Percentiles rank a stretch among this genome's conserved stretches.
These are phyloP conservation scores for Pao palembangensis DNA, from an alignment of 2,113 vertebrate species.

Conservation along the genomic window DNA sequence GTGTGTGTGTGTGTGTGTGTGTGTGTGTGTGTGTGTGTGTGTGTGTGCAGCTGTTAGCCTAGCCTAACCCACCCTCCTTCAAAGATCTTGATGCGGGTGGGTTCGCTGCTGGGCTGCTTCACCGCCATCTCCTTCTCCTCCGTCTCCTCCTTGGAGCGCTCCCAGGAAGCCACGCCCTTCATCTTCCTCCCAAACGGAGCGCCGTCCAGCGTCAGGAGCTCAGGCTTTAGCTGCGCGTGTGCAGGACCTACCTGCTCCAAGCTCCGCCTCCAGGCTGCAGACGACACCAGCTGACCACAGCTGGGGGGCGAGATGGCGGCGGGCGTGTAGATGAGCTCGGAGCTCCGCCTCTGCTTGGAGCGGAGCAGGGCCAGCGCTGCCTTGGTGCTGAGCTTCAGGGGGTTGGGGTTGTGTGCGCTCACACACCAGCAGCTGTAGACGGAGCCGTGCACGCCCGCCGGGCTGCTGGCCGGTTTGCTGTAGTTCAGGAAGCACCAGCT, in stretches of 20 bases:
- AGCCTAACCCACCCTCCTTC: slow-evolving; percentile 97
- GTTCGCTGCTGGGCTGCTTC: slow-evolving; percentile 83
- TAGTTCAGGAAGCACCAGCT: slow-evolving; percentile 99
- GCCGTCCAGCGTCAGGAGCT: slow-evolving; percentile 86
- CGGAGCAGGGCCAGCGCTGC: slow-evolving; percentile 88
- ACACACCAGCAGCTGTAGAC: slow-evolving; percentile 95
- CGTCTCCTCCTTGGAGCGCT: slow-evolving; percentile 89
- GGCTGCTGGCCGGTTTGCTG: slow-evolving; percentile 87
- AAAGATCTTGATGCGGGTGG: slow-evolving; percentile 97
- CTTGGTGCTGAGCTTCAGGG: slow-evolving; percentile 92
- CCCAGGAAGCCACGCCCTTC: slow-evolving; percentile 86
- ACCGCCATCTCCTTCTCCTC: slow-evolving; percentile 88
- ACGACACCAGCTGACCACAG: slow-evolving; percentile 93
- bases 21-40: no score
- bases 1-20: no score
- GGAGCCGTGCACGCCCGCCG: slow-evolving; percentile 79
- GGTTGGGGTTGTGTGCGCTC: slow-evolving; percentile 94
- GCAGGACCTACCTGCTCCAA: slow-evolving; percentile 80
- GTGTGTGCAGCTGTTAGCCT: background rate
- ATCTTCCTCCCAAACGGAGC: slow-evolving; percentile 89
- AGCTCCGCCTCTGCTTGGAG: slow-evolving; percentile 87
- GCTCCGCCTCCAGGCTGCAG: slow-evolving; percentile 90
- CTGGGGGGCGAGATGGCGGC: slow-evolving; percentile 86
- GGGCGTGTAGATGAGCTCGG: slow-evolving; percentile 81
- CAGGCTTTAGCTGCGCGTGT: slow-evolving; percentile 84